These are phyloP conservation scores for Lycia hirtaria DNA, from an alignment of 2,888 invertebrate genomes.

Conservation along the genomic window DNA sequence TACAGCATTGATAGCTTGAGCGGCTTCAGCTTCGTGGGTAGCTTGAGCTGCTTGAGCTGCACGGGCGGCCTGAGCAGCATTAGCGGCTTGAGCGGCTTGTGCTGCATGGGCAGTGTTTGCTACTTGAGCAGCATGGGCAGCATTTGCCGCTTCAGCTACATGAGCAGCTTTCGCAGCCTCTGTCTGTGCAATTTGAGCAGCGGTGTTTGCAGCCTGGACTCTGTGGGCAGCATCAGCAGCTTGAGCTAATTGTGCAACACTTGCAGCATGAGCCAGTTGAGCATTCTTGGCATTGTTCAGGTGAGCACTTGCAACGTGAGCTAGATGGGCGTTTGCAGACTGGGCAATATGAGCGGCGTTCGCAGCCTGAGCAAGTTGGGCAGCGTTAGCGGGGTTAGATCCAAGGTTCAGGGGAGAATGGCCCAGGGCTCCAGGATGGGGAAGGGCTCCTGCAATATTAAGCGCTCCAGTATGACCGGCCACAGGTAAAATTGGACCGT, in stretches of 20 bases:
- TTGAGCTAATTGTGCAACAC: constrained; percentile 32
- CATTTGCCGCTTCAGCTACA: constrained; percentile 37
- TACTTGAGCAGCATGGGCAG: constrained; percentile 33
- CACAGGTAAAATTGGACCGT: constrained; percentile 10
- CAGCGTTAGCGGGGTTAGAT: constrained; percentile 35
- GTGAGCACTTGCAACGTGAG: constrained; percentile 36
- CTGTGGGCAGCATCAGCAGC: constrained; percentile 22
- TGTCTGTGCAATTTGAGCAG: constrained; percentile 29
- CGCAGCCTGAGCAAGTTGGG: constrained; percentile 36
- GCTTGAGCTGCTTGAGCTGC: constrained; percentile 34
- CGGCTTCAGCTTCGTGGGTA: constrained; percentile 28
- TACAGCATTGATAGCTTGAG: constrained; percentile 30
- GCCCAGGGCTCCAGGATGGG: constrained; percentile 22
- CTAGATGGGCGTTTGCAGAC: constrained; percentile 36
- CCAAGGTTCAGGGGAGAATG: constrained; percentile 33
- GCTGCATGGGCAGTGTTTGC: constrained; percentile 27
- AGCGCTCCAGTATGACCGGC: constrained; percentile 15
- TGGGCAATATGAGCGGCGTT: constrained; percentile 37
- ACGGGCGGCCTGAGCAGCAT: constrained; percentile 37
- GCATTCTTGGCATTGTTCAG: constrained; percentile 28
- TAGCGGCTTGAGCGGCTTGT: constrained; percentile 42
- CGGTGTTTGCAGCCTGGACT: constrained; percentile 24
- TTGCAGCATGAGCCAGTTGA: constrained; percentile 30
- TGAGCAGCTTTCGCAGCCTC: constrained; percentile 35
- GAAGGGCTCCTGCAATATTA: constrained; percentile 13